Base-by-base conservation (phyloP, 2,888 invertebrate species). In the Lagria hirta region DNA sequence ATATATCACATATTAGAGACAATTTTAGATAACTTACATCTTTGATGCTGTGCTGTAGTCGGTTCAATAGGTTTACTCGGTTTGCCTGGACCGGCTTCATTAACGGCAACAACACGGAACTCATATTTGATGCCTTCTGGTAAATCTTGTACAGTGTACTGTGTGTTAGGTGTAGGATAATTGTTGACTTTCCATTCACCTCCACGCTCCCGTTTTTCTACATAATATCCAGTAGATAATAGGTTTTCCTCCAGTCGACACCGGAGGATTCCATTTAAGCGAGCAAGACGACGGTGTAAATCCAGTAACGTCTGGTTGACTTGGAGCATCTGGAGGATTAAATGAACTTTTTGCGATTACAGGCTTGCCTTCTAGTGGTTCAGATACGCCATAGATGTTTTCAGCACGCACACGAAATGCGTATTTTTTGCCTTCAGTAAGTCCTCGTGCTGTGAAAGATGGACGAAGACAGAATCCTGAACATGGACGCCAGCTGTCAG, bases 291-390 rank as follows among this genome's bases (percentile, higher is more conserved):
- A 92, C 61, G 91, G 94, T 73, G 95, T 94, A 88, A 92, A 95
- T 70, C 95, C 93, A 0, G 90, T 91, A 8, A 92, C 88, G 62
- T 86, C 82, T 3, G 95, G 83, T 48, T 93, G 85, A 34, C 91
- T 89, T 4, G 94, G 94, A 49, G 84, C 75, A 66, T 86, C 87
- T 48, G 94, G 94, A 67, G 92, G 92, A 65, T 94, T 84, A 73
- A 88, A 98, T 50, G 97, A 96, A 88, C 98, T 97, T 76, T 97
- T 97, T 40, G 97, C 97, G 51, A 95, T 91, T 26, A 88, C 81
- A 62, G 88, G 81, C 41, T 88, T 87, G 0, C 91, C 86, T 42
- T 84, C 85, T 23, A 98, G 77, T n/a, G 96, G 95, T 60, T 89
- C 89, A 0, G 96, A 94, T 73, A 94, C 94, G 12, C 98, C 98